A percentile compares a stretch with the other conserved stretches of the same genome.
Evolutionary conservation across 2,888 invertebrate species (phyloP).

Genomic region (Andrena chrysosceles): DNA sequence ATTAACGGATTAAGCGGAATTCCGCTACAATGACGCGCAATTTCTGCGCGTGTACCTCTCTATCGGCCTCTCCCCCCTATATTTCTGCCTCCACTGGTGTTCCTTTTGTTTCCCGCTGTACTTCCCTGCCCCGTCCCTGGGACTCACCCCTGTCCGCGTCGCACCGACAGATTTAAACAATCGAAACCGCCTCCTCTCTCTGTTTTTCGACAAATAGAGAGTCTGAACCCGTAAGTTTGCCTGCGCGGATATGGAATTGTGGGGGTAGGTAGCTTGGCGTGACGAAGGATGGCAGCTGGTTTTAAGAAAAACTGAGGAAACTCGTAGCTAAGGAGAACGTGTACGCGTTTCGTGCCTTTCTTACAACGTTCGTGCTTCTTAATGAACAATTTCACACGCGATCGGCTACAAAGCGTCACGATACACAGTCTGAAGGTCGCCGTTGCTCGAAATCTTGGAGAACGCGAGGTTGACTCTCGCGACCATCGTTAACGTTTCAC

Average conservation of each 20-base stretch:
- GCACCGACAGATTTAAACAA: too few relatives aligned
- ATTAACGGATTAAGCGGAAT: conserved; percentile 66
- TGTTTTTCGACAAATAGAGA: too few relatives aligned
- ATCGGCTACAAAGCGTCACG: background rate
- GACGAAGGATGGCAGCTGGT: too few relatives aligned
- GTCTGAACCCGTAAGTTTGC: too few relatives aligned
- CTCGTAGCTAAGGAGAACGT: too few relatives aligned
- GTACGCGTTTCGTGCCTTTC: too few relatives aligned
- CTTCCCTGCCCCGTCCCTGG: background rate
- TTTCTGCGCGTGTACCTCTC: conserved; percentile 34
- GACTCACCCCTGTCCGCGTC: background rate
- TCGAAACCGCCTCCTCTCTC: too few relatives aligned
- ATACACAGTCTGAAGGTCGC: background rate
- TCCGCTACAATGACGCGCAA: conserved; percentile 58
- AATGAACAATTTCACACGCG: conserved; percentile 13
- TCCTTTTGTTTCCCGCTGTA: background rate
- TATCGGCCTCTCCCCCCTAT: background rate
- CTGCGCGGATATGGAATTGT: too few relatives aligned
- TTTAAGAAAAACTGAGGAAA: too few relatives aligned
- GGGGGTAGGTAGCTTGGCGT: too few relatives aligned
- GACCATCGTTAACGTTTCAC: background rate
- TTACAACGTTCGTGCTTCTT: too few relatives aligned
- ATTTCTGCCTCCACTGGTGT: background rate
- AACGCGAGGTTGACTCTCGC: conserved; percentile 20
- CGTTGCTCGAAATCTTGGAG: conserved; percentile 33